A percentile compares a stretch with the other conserved stretches of the same genome.
Conservation (phyloP, 2,113 vertebrate genomes). For the Alectura lathami region DNA sequence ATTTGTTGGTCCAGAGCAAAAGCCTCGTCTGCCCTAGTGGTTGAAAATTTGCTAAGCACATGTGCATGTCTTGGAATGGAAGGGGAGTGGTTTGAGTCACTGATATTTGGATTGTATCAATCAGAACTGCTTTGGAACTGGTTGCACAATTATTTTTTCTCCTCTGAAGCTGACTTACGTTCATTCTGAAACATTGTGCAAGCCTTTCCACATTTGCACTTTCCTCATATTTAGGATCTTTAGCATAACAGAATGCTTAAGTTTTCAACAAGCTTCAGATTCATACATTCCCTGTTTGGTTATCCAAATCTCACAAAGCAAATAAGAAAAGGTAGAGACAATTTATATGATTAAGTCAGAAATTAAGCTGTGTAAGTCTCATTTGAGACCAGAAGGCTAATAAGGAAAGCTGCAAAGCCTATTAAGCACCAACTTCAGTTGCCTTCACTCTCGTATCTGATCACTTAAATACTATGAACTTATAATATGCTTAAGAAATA, state of each 20-base stretch:
- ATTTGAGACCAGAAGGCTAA: conserved; percentile 15
- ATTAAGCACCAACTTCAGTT: conserved; percentile 14
- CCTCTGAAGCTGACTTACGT: neutral
- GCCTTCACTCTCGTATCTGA: neutral
- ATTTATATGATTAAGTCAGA: conserved; percentile 9
- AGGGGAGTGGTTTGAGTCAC: neutral
- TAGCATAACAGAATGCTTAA: neutral
- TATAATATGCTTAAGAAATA: neutral
- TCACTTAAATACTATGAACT: neutral
- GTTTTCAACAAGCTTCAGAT: neutral
- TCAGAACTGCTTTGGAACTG: neutral
- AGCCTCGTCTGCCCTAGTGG: neutral
- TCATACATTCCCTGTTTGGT: neutral
- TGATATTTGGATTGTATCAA: neutral
- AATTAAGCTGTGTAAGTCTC: conserved; percentile 26
- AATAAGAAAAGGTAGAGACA: neutral
- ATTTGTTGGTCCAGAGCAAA: neutral
- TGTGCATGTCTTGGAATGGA: neutral
- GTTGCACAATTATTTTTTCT: neutral
- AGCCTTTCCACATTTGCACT: neutral
- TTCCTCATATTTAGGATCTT: neutral
- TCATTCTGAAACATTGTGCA: neutral
- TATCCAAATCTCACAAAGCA: neutral
- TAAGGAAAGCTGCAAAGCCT: conserved; percentile 30
- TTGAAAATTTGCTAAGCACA: neutral